phyloP scores from a whole-genome alignment of 2,888 invertebrate species.

The Oithona nana region DNA sequence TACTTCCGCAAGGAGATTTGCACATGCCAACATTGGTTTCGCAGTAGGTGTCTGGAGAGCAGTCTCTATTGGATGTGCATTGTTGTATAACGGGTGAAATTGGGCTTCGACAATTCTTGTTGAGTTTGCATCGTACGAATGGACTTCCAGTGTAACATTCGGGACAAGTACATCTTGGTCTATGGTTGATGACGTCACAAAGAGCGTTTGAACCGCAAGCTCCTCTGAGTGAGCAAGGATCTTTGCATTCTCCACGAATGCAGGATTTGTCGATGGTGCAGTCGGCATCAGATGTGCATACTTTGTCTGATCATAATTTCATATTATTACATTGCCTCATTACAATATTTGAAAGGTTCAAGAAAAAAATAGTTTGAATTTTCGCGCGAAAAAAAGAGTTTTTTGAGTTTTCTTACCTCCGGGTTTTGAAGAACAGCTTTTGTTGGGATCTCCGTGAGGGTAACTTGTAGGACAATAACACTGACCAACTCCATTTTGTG shows the following conservation, averaged over 20 bases:
- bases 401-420: too few species aligned
- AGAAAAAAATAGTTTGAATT: background rate
- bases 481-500: conserved; percentile 27
- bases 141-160: conserved; percentile 59
- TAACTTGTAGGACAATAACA: conserved; percentile 65
- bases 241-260: conserved; percentile 39
- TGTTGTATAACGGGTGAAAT: background rate
- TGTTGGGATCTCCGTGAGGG: conserved; percentile 64
- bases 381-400: too few species aligned
- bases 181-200: conserved; percentile 55
- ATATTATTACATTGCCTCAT: too few species aligned
- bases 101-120: conserved; percentile 7
- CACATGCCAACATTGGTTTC: background rate
- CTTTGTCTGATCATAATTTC: conserved; percentile 19
- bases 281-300: conserved; percentile 23
- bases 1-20: background rate
- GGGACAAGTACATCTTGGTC: conserved; percentile 55
- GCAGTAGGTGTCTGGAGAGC: background rate
- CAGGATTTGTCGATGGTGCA: conserved; percentile 20
- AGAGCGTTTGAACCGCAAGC: conserved; percentile 54
- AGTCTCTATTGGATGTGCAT: background rate
- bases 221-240: conserved; percentile 34
- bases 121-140: conserved; percentile 24
- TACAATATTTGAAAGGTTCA: background rate
- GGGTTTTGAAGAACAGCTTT: conserved; percentile 45